A percentile compares a stretch with the other conserved stretches of the same genome.
Evolutionary conservation across 2,888 invertebrate genomes (phyloP).

Genomic region (Petrolisthes manimaculis): DNA sequence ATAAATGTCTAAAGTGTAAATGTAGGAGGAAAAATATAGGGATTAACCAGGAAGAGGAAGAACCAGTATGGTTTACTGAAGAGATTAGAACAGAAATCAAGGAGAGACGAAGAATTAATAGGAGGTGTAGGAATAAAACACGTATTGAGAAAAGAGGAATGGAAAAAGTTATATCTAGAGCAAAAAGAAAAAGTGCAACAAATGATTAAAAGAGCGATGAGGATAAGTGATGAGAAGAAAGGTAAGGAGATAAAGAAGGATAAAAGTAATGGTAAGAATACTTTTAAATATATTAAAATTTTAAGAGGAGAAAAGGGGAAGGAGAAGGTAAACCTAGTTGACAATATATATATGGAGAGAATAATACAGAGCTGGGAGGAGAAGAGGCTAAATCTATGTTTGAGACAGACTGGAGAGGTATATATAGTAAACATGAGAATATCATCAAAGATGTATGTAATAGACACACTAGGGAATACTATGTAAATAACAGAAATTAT

Average conservation of each 20-base stretch:
- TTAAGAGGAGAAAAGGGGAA: constrained; percentile 6
- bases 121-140: background rate
- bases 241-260: background rate
- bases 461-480: background rate
- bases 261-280: constrained; percentile 18
- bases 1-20: too few species aligned
- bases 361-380: too few species aligned
- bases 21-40: too few species aligned
- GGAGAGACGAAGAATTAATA: background rate
- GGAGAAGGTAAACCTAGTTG: too few species aligned
- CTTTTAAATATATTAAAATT: constrained; percentile 9
- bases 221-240: background rate
- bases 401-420: background rate
- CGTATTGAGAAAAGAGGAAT: background rate
- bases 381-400: too few species aligned
- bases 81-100: too few species aligned
- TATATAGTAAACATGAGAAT: background rate
- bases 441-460: background rate
- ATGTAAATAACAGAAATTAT: background rate
- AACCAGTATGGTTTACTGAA: too few species aligned
- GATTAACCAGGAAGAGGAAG: too few species aligned
- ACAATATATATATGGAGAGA: too few species aligned
- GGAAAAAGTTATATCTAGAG: background rate
- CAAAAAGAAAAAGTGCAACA: background rate
- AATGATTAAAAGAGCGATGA: background rate